Percentiles rank a stretch among this genome's conserved stretches.
phyloP scores from a whole-genome alignment of 2,113 vertebrate species.

The Hystrix cristata region DNA sequence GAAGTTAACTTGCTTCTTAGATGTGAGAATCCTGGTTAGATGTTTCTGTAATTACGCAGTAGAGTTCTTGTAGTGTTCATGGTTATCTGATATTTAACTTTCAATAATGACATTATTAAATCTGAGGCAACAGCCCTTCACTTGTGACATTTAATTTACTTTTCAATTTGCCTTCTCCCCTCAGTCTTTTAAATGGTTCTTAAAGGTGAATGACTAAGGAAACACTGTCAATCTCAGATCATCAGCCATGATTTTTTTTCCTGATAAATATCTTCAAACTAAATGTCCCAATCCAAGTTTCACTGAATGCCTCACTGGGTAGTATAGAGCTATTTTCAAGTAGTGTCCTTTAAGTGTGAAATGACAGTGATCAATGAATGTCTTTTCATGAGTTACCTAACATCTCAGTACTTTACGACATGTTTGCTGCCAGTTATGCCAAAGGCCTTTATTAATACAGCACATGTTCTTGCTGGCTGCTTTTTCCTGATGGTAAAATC shows the following conservation, averaged over 20 bases:
- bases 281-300: slow-evolving; percentile 18
- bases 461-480: not conserved
- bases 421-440: not conserved
- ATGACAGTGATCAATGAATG: not conserved
- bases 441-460: slow-evolving; percentile 15
- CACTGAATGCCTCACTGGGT: not conserved
- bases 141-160: slow-evolving; percentile 76
- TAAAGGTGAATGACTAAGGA: slow-evolving; percentile 52
- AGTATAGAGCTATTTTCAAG: not conserved
- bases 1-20: not conserved
- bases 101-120: slow-evolving; percentile 76
- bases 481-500: not conserved
- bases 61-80: slow-evolving; percentile 49
- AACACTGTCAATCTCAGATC: not conserved
- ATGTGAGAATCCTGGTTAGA: not conserved
- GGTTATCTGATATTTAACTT: slow-evolving; percentile 76
- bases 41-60: slow-evolving; percentile 32
- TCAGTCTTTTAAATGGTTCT: slow-evolving; percentile 64
- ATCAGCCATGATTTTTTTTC: not conserved
- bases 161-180: slow-evolving; percentile 67
- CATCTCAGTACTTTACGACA: not conserved
- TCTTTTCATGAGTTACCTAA: slow-evolving; percentile 20
- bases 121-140: slow-evolving; percentile 69
- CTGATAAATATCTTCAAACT: slow-evolving; percentile 34
- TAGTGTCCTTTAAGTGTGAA: not conserved